Percentiles rank a stretch among this genome's conserved stretches.
phyloP scores from a whole-genome alignment of 2,888 invertebrate species.

The Galerucella calmariensis region DNA sequence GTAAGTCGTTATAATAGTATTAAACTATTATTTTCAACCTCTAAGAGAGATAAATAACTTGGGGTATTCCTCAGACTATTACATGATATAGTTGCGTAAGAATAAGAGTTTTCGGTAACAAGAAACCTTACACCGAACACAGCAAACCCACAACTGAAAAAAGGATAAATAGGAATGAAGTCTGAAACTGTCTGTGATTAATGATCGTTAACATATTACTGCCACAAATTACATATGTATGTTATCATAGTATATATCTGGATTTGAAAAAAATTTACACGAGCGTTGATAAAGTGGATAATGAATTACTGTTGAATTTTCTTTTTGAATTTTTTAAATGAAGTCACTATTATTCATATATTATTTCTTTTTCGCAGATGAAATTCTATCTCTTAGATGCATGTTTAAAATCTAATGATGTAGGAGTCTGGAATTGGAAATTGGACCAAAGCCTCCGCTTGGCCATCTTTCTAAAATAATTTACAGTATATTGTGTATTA shows the following conservation, averaged over 20 bases:
- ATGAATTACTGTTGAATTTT: constrained; percentile 44
- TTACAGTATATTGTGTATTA: too few relatives aligned
- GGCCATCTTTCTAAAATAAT: too few relatives aligned
- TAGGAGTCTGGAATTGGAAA: too few relatives aligned
- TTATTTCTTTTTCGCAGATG: background rate
- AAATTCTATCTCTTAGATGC: constrained; percentile 15
- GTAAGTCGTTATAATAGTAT: too few relatives aligned
- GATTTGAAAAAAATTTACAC: constrained; percentile 46
- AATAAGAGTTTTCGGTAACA: constrained; percentile 6
- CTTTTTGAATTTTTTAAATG: constrained; percentile 30
- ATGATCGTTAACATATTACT: constrained; percentile 55
- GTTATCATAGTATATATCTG: constrained; percentile 49
- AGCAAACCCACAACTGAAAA: constrained; percentile 53
- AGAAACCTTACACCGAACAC: constrained; percentile 30
- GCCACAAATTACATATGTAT: constrained; percentile 53
- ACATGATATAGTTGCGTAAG: background rate
- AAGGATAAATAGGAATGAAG: constrained; percentile 56
- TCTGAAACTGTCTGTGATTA: constrained; percentile 58
- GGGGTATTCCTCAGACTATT: background rate
- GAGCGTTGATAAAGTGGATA: constrained; percentile 46
- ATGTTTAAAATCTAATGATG: background rate
- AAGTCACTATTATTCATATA: constrained; percentile 23
- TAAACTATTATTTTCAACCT: too few relatives aligned
- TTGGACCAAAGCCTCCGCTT: too few relatives aligned
- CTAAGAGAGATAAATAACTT: too few relatives aligned